Evolutionary conservation across 2,888 invertebrate species (phyloP).

Genomic region (Blastobasis lacticolella): DNA sequence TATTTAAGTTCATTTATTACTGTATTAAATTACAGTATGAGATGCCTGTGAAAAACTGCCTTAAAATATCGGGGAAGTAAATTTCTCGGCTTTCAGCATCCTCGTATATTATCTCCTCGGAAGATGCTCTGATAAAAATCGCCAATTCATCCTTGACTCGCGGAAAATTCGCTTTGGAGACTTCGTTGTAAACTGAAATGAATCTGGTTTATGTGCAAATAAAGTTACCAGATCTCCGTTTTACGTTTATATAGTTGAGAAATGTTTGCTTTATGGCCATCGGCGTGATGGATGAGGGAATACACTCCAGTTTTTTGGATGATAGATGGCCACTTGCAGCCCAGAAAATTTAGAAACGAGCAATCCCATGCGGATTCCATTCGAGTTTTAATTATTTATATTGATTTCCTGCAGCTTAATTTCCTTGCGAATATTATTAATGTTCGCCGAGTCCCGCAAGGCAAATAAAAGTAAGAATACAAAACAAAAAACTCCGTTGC

Average conservation of each 20-base stretch:
- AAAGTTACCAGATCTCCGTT: conserved; percentile 3
- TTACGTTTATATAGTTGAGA: conserved; percentile 1
- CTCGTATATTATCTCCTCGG: conserved; percentile 24
- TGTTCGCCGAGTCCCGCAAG: too few species aligned
- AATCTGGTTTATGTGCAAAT: conserved; percentile 8
- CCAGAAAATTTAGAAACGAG: too few species aligned
- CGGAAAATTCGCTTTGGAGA: conserved; percentile 4
- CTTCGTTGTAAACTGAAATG: conserved; percentile 6
- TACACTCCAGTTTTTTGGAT: too few species aligned
- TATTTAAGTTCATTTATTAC: too few species aligned
- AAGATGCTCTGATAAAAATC: conserved; percentile 25
- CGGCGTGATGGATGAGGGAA: too few species aligned
- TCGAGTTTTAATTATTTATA: background rate
- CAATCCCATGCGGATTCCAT: background rate
- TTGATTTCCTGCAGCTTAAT: background rate
- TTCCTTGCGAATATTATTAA: too few species aligned
- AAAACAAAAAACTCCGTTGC: conserved; percentile 1
- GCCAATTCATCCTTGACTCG: conserved; percentile 20
- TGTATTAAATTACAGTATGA: too few species aligned
- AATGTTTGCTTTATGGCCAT: background rate
- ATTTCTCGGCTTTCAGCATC: conserved; percentile 15
- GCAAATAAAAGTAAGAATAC: too few species aligned
- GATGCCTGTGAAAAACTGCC: too few species aligned
- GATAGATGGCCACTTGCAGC: too few species aligned
- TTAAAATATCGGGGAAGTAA: too few species aligned